Percentiles rank a stretch among this genome's conserved stretches.
Conservation (phyloP, 2,113 vertebrate species). For the Pantherophis guttatus region DNA sequence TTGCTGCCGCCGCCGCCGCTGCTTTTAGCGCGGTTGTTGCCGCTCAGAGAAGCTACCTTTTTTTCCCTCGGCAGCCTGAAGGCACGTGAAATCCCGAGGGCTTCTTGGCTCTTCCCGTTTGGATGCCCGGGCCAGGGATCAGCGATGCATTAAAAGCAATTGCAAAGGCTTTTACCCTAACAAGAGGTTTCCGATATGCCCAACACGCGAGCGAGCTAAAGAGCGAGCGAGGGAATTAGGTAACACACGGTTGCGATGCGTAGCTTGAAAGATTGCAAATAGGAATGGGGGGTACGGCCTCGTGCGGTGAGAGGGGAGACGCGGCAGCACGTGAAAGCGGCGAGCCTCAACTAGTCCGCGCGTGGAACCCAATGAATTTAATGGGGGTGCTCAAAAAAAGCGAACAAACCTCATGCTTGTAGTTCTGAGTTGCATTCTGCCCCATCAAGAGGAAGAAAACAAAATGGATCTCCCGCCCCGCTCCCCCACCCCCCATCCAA, state of each 20-base stretch:
- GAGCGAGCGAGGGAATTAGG: neutral
- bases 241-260: neutral
- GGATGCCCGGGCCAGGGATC: neutral
- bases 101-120: neutral
- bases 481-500: neutral
- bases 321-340: neutral
- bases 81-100: conserved; percentile 15
- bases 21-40: neutral
- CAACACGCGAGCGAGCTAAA: neutral
- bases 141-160: neutral
- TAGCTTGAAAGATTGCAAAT: neutral
- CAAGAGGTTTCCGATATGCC: neutral
- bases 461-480: neutral
- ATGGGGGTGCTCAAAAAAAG: neutral
- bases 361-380: neutral
- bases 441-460: neutral
- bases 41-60: neutral
- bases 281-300: neutral
- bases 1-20: neutral
- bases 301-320: neutral
- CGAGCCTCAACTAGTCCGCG: neutral
- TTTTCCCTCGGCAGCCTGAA: neutral
- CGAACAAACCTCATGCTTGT: neutral
- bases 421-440: neutral
- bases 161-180: neutral